A percentile compares a stretch with the other conserved stretches of the same genome.
Conservation (phyloP, 2,888 invertebrate species). For the Polydrusus tereticollis region DNA sequence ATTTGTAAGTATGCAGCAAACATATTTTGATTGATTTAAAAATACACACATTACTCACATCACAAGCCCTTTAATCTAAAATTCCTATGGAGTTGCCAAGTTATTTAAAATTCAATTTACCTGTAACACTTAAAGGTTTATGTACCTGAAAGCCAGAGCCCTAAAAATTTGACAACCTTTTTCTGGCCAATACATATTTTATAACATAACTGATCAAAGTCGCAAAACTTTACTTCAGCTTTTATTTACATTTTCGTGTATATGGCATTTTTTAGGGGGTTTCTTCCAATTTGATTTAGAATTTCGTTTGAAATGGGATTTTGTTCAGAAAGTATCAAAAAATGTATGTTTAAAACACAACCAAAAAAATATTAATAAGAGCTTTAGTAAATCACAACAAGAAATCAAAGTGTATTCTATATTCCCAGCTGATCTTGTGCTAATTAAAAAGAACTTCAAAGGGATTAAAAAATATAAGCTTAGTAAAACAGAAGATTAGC, state of each 20-base stretch:
- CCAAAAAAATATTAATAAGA: neutral
- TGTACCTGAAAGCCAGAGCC: neutral
- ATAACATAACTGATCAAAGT: neutral
- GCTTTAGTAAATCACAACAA: too few species aligned
- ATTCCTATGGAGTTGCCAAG: neutral
- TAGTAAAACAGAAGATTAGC: too few species aligned
- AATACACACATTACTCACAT: too few species aligned
- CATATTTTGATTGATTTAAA: neutral
- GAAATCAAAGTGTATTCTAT: too few species aligned
- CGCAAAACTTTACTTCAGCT: neutral
- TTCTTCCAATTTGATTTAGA: neutral
- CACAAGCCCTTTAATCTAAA: too few species aligned
- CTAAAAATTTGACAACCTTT: neutral
- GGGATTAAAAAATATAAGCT: too few species aligned
- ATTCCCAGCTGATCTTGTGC: too few species aligned
- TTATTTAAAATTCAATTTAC: constrained; percentile 2
- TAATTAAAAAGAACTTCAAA: too few species aligned
- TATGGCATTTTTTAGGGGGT: neutral
- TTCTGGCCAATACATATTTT: neutral
- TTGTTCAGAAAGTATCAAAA: neutral
- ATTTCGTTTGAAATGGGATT: neutral
- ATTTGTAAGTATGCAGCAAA: constrained; percentile 67
- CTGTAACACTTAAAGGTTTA: neutral
- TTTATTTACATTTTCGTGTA: neutral
- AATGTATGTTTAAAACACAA: neutral